A percentile compares a stretch with the other conserved stretches of the same genome.
Evolutionary conservation across 2,797 vertebrate species (phyloP).

Genomic region (Gadopsis marmoratus): DNA sequence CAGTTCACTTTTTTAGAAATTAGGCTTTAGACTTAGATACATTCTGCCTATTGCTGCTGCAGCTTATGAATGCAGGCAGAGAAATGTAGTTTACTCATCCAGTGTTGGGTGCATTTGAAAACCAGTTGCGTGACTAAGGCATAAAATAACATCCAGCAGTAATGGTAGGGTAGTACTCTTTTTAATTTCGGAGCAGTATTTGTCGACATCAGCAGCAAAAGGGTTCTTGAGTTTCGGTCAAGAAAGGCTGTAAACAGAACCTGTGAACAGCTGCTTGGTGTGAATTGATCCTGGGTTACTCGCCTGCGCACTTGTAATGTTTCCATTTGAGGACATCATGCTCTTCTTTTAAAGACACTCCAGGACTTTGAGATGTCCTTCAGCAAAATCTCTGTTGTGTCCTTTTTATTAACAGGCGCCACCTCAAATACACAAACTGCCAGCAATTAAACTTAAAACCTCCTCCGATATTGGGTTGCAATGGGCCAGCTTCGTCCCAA

Average conservation of each 20-base stretch:
- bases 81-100: conserved; percentile 5
- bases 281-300: neutral
- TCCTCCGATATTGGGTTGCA: neutral
- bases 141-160: neutral
- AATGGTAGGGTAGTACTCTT: neutral
- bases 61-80: neutral
- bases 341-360: neutral
- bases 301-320: neutral
- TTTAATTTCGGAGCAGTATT: neutral
- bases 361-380: neutral
- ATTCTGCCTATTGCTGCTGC: neutral
- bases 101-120: neutral
- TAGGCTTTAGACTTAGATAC: conserved; percentile 27
- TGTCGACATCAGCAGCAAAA: neutral
- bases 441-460: conserved; percentile 23
- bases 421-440: conserved; percentile 8
- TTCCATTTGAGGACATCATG: neutral
- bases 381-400: neutral
- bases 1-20: neutral
- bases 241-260: conserved; percentile 3
- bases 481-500: neutral
- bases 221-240: conserved; percentile 3
- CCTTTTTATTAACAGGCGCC: neutral
- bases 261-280: neutral
- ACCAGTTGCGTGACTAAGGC: conserved; percentile 5